Percentiles rank a stretch among this genome's conserved stretches.
Conservation (phyloP, 2,797 vertebrate species). For the Agapornis canus region DNA sequence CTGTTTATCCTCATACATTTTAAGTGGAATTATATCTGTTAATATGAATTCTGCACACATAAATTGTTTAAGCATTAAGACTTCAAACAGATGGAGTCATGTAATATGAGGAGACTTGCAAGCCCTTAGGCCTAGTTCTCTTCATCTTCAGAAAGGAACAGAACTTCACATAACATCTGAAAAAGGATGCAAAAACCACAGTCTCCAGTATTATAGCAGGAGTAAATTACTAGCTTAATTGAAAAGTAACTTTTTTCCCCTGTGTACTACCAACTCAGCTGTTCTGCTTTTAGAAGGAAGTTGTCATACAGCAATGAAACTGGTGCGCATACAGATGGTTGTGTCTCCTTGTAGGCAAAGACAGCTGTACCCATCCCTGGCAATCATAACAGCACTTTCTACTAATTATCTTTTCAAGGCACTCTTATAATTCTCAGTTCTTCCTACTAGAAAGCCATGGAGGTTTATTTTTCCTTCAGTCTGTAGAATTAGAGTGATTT, state of each 20-base stretch:
- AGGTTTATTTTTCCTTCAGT: background rate
- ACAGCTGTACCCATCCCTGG: conserved; percentile 9
- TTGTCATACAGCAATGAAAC: background rate
- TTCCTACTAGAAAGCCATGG: background rate
- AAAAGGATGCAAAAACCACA: background rate
- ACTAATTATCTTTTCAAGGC: conserved; percentile 37
- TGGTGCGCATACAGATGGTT: conserved; percentile 28
- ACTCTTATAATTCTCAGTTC: conserved; percentile 19
- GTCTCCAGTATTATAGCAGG: background rate
- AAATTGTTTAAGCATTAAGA: background rate
- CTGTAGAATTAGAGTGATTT: background rate
- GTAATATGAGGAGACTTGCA: background rate
- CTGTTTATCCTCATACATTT: background rate
- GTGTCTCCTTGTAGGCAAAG: background rate
- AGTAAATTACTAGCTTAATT: conserved; percentile 31
- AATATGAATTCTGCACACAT: background rate
- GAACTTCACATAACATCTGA: background rate
- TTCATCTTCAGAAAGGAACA: background rate
- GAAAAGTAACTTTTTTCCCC: background rate
- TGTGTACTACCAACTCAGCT: conserved; percentile 20
- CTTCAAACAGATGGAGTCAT: background rate
- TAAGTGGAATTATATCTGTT: background rate
- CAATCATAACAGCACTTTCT: conserved; percentile 27
- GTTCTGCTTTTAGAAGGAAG: conserved; percentile 20
- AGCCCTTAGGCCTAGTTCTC: background rate